Percentiles rank a stretch among this genome's conserved stretches.
Evolutionary conservation across 2,797 vertebrate species (phyloP).

Genomic region (Malurus leucopterus): DNA sequence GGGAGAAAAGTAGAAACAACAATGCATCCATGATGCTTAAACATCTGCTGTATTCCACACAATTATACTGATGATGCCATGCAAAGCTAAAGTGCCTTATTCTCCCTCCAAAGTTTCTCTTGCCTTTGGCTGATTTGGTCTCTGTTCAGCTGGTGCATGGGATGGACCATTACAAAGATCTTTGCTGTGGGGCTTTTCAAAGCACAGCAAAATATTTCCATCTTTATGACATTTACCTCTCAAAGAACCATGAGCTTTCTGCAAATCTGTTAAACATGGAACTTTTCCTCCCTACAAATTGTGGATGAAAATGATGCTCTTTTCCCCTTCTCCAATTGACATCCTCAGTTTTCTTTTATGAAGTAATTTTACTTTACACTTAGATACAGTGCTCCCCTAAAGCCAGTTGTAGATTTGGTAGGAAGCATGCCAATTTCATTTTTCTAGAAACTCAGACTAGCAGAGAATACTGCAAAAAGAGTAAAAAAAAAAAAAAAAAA

Average conservation of each 20-base stretch:
- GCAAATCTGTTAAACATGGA: neutral
- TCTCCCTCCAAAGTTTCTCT: constrained; percentile 25
- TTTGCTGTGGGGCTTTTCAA: neutral
- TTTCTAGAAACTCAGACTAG: neutral
- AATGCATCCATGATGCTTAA: constrained; percentile 13
- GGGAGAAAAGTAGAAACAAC: neutral
- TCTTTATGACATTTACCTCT: neutral
- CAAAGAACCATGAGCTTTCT: neutral
- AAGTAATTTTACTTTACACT: neutral
- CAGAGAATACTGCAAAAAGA: neutral
- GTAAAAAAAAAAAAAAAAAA: neutral
- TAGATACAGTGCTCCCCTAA: neutral
- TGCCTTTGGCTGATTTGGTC: constrained; percentile 30
- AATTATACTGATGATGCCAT: constrained; percentile 17
- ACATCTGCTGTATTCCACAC: neutral
- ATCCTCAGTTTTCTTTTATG: neutral
- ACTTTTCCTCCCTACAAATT: constrained; percentile 15
- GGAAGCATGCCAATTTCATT: neutral
- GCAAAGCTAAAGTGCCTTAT: neutral
- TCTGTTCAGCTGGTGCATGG: constrained; percentile 1
- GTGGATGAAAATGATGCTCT: neutral
- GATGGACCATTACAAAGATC: neutral
- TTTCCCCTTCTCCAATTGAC: accelerated
- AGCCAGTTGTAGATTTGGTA: neutral
- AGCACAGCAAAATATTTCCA: neutral